A percentile compares a stretch with the other conserved stretches of the same genome.
phyloP scores from a whole-genome alignment of 2,888 invertebrate species.

The Euclidia mi region DNA sequence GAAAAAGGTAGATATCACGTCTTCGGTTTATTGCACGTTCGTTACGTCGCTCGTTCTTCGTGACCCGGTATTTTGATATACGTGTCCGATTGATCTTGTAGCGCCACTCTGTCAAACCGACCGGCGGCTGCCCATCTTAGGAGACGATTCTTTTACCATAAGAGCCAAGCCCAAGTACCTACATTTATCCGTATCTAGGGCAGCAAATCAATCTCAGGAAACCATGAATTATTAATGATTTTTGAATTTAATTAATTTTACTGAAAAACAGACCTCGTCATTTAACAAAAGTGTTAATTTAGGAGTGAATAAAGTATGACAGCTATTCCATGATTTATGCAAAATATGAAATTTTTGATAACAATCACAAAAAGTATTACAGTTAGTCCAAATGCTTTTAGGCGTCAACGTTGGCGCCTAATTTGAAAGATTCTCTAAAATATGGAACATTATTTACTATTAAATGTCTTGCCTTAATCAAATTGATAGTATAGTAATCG shows the following conservation, averaged over 20 bases:
- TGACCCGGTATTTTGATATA: slow-evolving; percentile 76
- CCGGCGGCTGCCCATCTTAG: slow-evolving; percentile 16
- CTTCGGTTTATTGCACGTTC: slow-evolving; percentile 85
- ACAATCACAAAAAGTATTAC: no score
- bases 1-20: slow-evolving; percentile 81
- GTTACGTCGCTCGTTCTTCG: slow-evolving; percentile 70
- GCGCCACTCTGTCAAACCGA: slow-evolving; percentile 49
- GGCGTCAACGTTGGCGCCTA: no score
- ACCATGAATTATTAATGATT: slow-evolving; percentile 20
- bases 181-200: slow-evolving; percentile 9
- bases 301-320: no score
- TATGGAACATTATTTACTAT: no score
- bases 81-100: slow-evolving; percentile 75
- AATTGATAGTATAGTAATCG: no score
- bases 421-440: no score
- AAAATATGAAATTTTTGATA: no score
- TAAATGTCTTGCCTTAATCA: no score
- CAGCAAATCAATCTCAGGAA: slow-evolving; percentile 10
- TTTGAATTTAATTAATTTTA: slow-evolving; percentile 5
- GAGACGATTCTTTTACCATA: slow-evolving; percentile 26
- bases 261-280: no score
- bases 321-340: no score
- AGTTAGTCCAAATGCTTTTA: no score
- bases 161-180: slow-evolving; percentile 1
- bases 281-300: no score